Evolutionary conservation across 2,888 invertebrate species (phyloP), one percentile per base, ranked within the genome.

Genomic region (Eulithis prunata): DNA sequence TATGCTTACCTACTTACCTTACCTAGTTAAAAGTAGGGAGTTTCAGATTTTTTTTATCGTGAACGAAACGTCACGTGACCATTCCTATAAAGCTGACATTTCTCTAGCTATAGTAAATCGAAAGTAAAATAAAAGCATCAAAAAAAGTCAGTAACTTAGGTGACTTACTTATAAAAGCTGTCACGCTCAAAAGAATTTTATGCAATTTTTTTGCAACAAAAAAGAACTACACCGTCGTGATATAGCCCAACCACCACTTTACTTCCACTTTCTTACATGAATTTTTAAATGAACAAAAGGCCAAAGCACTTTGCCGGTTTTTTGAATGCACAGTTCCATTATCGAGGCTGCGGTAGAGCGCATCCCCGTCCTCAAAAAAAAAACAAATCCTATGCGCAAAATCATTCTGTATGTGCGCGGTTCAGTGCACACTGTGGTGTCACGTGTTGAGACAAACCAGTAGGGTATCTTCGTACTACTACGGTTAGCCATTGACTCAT

Each of bases 361-460:
- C 82, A 75, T 79, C 76, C 69, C 78, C 75, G 79, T 79, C 76
- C 74, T 77, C 74, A 79, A 82, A 84, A 83, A 82, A n/a, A 85
- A 86, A 86, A 81, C 82, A 83, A 85, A 82, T 81, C 77, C 80
- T 82, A 84, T 81, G 82, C 80, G 78, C 82, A 76, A 81, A 84
- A 83, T 83, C 79, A 81, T 80, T 77, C 77, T 76, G 78, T 75
- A 77, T 79, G 76, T 76, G 76, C 70, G 78, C 75, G 78, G 82
- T 79, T 82, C 81, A 78, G 67, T 79, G 80, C 79, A 73, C 78
- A 82, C 70, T 79, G 55, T 45, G 61, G 61, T 77, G 59, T 57
- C 45, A 54, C 46, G 52, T 61, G 64, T 54, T 57, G 63, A 64
- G 64, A 52, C 47, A 41, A 43, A 53, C 59, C 66, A 66, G 70